Percentiles rank a stretch among this genome's conserved stretches.
Conservation (phyloP, 2,797 vertebrate species). For the Echeneis naucrates region DNA sequence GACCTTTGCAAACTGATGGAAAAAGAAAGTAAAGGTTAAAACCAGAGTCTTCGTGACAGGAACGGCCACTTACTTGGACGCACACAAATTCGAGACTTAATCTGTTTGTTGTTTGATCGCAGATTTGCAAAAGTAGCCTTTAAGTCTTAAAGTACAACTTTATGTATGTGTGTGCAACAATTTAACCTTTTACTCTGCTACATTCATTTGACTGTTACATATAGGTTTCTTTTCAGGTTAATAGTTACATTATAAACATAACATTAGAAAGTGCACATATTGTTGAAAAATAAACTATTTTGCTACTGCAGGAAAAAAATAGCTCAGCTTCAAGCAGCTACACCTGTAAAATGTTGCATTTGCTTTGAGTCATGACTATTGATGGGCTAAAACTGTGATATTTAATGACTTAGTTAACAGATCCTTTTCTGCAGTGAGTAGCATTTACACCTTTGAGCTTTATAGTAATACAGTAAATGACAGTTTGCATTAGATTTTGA, state of each 20-base stretch:
- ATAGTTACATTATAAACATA: not conserved
- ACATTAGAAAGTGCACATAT: not conserved
- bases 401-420: too few relatives aligned
- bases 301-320: too few relatives aligned
- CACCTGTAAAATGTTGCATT: too few relatives aligned
- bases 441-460: not conserved
- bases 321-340: too few relatives aligned
- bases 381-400: too few relatives aligned
- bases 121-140: not conserved
- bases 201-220: not conserved
- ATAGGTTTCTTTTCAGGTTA: not conserved
- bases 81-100: not conserved
- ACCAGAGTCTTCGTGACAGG: not conserved
- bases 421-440: not conserved
- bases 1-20: conserved; percentile 82
- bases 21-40: not conserved
- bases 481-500: too few relatives aligned
- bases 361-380: too few relatives aligned
- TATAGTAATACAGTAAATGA: too few relatives aligned
- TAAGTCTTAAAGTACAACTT: not conserved
- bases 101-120: not conserved
- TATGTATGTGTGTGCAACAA: not conserved
- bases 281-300: not conserved
- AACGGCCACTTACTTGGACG: not conserved
- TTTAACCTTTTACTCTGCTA: not conserved